Conservation (phyloP, 2,113 vertebrate genomes). For the Ciconia boyciana region DNA sequence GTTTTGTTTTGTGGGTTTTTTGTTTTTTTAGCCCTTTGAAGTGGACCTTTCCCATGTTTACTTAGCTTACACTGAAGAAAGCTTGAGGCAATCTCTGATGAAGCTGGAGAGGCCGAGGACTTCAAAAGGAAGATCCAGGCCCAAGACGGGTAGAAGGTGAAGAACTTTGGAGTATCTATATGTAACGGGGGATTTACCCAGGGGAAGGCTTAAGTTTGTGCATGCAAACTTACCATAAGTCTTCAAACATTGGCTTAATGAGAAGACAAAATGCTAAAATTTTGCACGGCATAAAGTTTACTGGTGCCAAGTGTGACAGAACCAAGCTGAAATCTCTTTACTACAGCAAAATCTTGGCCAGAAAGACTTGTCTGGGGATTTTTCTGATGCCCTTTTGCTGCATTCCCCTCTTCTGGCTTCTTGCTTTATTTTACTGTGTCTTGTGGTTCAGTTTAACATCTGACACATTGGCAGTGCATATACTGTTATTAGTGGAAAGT, state of each 20-base stretch:
- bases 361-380: background rate
- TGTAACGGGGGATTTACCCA: background rate
- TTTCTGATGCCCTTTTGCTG: background rate
- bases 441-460: background rate
- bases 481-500: background rate
- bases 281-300: background rate
- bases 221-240: background rate
- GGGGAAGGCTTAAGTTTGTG: background rate
- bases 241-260: background rate
- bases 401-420: background rate
- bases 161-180: constrained; percentile 10
- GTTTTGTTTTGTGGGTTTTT: background rate
- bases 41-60: constrained; percentile 96
- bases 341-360: background rate
- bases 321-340: background rate
- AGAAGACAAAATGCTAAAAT: background rate
- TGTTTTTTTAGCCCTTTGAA: constrained; percentile 85
- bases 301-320: background rate
- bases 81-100: constrained; percentile 93
- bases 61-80: constrained; percentile 95
- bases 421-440: background rate
- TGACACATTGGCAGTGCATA: fast-evolving
- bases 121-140: constrained; percentile 90
- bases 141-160: constrained; percentile 93
- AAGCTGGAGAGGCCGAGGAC: constrained; percentile 92